Base-by-base conservation (phyloP, 2,888 invertebrate species). In the Chrysina gloriosa region DNA sequence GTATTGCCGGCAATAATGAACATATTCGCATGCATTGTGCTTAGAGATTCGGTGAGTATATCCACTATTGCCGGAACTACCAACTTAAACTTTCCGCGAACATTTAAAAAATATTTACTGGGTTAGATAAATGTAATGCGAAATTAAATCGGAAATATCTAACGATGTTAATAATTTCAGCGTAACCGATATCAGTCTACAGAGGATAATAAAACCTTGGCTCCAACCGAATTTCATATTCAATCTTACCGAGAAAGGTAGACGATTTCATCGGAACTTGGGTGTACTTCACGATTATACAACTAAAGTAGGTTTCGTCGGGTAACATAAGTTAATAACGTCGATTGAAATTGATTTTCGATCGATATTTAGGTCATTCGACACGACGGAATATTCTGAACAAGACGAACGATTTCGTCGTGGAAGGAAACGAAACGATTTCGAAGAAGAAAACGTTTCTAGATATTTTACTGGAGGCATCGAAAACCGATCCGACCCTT, bases 391-490 rank as follows among this genome's bases (percentile, higher is more conserved):
- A 9, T 21, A 42, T 54, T 19, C 21, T 39, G 23, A 39, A 27
- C 1, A 9, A 11, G 9, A 11, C 29, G 5, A n/a, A 23, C 7
- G 11, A 39, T 4, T 6, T 11, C 9, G 27, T n/a, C 11, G 27
- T n/a, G n/a, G 16, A 61, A 3, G 25, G 19, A 1, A 16, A 42
- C 7, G 34, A 65, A 61, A 56, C 23, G 64, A 71, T 68, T 1
- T 67, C 67, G 39, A 72, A 73, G 36, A 75, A 29, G 19, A 76
- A 69, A 69, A 71, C 47, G 3, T 79, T 78, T 69, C 71, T 78
- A 61, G 77, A 79, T 69, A 63, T 79, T 31, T 69, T 79, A 9
- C 61, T 78, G n/a, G 76, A 77, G 39, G 74, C 75, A 3, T 71
- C 74, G 19, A 71, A 75, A 16, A 67, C 68, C 11, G 56, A 47